Evolutionary conservation across 2,888 invertebrate species (phyloP).

Genomic region (Hololepta plana): DNA sequence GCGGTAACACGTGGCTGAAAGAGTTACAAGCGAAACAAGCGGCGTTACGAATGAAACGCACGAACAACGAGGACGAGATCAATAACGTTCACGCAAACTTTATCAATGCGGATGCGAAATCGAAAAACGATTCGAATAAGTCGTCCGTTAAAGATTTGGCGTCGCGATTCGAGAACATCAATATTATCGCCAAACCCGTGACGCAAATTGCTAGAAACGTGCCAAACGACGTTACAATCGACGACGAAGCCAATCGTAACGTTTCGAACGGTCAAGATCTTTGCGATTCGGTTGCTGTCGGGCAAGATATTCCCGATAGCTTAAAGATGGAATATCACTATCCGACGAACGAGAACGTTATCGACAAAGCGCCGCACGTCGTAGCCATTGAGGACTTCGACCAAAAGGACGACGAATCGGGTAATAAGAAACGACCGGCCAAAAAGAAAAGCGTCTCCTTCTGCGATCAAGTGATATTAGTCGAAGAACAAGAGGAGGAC

Average conservation of each 20-base stretch:
- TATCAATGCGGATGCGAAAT: slow-evolving; percentile 7
- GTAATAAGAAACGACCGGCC: slow-evolving; percentile 34
- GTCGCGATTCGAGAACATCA: slow-evolving; percentile 49
- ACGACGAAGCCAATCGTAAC: background rate
- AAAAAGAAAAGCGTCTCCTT: slow-evolving; percentile 91
- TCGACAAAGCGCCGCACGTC: no score
- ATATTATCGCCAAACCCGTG: slow-evolving; percentile 21
- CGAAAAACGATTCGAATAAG: slow-evolving; percentile 18
- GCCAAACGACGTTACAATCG: slow-evolving; percentile 2
- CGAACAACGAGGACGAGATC: slow-evolving; percentile 27
- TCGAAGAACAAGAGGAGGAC: slow-evolving; percentile 81
- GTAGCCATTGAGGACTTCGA: no score
- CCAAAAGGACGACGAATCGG: slow-evolving; percentile 4
- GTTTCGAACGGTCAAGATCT: no score
- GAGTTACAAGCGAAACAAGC: slow-evolving; percentile 69
- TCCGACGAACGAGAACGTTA: no score
- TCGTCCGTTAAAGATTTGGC: slow-evolving; percentile 60
- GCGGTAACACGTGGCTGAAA: slow-evolving; percentile 49
- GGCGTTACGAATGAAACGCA: slow-evolving; percentile 36
- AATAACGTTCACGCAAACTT: slow-evolving; percentile 20
- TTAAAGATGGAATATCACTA: no score
- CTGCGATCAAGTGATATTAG: slow-evolving; percentile 84
- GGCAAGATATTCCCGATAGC: no score
- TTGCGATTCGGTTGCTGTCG: no score
- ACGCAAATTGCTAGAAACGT: slow-evolving; percentile 6